phyloP scores from a whole-genome alignment of 2,797 vertebrate genomes.

The Bradypodion pumilum region DNA sequence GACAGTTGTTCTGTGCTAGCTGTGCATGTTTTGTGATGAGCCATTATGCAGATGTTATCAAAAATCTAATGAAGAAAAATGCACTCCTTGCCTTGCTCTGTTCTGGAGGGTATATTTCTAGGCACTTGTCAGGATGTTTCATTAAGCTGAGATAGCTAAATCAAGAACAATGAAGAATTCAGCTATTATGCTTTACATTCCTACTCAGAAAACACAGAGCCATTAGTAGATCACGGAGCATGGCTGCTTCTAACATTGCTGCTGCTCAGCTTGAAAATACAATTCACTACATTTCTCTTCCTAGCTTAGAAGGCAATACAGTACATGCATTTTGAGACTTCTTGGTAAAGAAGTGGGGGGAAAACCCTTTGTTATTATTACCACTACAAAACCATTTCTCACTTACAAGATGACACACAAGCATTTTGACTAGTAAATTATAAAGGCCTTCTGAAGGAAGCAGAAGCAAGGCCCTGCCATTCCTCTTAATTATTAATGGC shows the following conservation, averaged over 20 bases:
- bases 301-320: not conserved
- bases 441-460: conserved; percentile 32
- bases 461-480: not conserved
- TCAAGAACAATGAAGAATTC: too few relatives aligned
- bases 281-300: not conserved
- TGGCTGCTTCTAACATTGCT: not conserved
- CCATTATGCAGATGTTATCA: too few relatives aligned
- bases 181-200: not conserved
- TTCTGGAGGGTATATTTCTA: too few relatives aligned
- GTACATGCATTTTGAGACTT: not conserved
- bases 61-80: too few relatives aligned
- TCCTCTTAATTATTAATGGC: not conserved
- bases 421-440: conserved; percentile 44
- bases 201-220: not conserved
- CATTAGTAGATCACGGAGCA: not conserved
- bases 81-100: too few relatives aligned
- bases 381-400: conserved; percentile 35
- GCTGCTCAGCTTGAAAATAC: not conserved
- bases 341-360: not conserved
- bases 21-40: too few relatives aligned
- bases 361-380: conserved; percentile 10
- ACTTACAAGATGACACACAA: conserved; percentile 20
- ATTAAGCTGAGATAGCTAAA: too few relatives aligned
- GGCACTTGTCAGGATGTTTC: too few relatives aligned
- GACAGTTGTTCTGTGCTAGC: too few relatives aligned